Conservation (phyloP, 2,888 invertebrate genomes). For the Osmoderma eremita region DNA sequence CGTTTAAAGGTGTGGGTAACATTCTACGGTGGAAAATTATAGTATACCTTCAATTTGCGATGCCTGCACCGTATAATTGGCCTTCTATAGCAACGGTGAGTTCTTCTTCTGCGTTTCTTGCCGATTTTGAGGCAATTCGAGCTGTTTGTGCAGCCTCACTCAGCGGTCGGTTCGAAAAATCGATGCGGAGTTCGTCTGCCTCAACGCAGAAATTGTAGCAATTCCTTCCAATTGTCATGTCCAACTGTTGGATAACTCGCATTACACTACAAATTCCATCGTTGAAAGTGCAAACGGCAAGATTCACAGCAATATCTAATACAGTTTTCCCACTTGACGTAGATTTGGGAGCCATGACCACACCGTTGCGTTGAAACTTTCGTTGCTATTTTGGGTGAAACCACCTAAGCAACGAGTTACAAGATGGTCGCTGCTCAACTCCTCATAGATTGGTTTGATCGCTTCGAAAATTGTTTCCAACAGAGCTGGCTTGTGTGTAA, state of each 20-base stretch:
- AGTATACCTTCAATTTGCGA: conserved; percentile 38
- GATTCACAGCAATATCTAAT: neutral
- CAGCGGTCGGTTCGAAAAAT: too few species aligned
- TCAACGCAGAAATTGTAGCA: conserved; percentile 21
- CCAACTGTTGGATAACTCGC: conserved; percentile 3
- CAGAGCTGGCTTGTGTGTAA: too few species aligned
- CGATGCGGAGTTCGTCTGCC: conserved; percentile 14
- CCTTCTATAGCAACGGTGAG: conserved; percentile 29
- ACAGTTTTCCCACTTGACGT: conserved; percentile 1
- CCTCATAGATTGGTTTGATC: neutral
- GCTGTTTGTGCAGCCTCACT: too few species aligned
- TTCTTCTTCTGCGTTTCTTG: conserved; percentile 19
- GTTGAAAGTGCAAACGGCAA: conserved; percentile 14
- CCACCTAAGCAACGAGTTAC: conserved; percentile 25
- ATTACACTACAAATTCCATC: neutral
- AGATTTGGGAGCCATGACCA: conserved; percentile 28
- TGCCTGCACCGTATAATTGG: conserved; percentile 40
- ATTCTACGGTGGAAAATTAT: conserved; percentile 7
- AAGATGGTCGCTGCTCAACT: conserved; percentile 17
- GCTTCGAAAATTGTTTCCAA: too few species aligned
- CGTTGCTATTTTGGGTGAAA: conserved; percentile 16
- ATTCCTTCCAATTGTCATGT: neutral
- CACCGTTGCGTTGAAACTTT: conserved; percentile 19
- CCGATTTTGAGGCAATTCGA: conserved; percentile 5
- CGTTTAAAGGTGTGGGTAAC: neutral